Conservation (phyloP, 2,113 vertebrate species). For the Merops nubicus region DNA sequence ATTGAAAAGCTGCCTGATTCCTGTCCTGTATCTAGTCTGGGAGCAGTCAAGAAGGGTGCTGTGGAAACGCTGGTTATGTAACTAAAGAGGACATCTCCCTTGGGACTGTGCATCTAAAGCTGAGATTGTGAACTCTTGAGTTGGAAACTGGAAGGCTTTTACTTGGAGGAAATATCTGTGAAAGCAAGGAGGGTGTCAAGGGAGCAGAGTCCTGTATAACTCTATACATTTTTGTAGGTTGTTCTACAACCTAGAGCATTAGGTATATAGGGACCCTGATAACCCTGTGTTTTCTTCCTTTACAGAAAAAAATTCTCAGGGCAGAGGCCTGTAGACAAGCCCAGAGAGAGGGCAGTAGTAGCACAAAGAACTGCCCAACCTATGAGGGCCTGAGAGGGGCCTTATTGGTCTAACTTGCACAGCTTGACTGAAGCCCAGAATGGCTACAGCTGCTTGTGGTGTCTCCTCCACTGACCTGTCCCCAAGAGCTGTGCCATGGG, state of each 20-base stretch:
- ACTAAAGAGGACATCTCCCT: neutral
- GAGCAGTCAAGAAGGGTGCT: neutral
- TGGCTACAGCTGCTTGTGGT: neutral
- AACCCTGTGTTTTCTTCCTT: conserved; percentile 1
- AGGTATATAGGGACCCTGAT: neutral
- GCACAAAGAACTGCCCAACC: neutral
- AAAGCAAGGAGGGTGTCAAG: neutral
- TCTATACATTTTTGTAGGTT: neutral
- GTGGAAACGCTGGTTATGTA: neutral
- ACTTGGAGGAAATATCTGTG: neutral
- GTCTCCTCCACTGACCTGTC: neutral
- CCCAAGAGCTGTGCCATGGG: neutral
- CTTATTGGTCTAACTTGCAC: neutral
- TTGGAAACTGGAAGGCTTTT: neutral
- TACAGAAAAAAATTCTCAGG: neutral
- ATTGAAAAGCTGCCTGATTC: neutral
- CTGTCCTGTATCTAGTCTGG: accelerated
- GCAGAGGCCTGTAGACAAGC: neutral
- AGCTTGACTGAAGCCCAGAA: neutral
- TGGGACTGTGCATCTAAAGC: neutral
- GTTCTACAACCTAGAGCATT: neutral
- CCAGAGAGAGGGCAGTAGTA: neutral
- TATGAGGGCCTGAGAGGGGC: neutral
- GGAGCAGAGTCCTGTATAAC: neutral
- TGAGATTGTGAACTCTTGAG: neutral